Percentiles rank a stretch among this genome's conserved stretches.
phyloP scores from a whole-genome alignment of 2,797 vertebrate species.

The Falco novaeseelandiae region DNA sequence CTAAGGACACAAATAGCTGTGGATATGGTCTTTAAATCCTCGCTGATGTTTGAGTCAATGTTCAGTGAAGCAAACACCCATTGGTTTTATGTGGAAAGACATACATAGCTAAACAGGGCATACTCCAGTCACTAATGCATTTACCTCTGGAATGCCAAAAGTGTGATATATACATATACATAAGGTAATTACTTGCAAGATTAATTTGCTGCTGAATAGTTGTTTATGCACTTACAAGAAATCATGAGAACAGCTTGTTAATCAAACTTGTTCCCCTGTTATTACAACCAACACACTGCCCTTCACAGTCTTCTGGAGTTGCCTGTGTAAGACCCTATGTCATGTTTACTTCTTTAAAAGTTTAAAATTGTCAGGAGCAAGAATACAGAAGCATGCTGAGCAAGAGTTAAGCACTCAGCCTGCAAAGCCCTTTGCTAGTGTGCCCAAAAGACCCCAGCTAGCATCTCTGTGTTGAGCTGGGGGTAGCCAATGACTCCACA shows the following conservation, averaged over 20 bases:
- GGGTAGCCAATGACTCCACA: background rate
- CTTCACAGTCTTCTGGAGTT: background rate
- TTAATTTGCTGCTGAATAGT: background rate
- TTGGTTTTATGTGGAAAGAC: background rate
- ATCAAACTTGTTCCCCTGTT: background rate
- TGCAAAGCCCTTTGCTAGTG: background rate
- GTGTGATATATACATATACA: background rate
- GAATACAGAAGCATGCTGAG: background rate
- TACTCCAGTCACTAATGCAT: background rate
- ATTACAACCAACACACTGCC: background rate
- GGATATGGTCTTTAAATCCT: background rate
- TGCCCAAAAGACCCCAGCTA: background rate
- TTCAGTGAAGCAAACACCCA: background rate
- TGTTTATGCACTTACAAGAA: background rate
- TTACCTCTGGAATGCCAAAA: background rate
- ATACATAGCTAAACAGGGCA: background rate
- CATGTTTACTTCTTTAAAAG: background rate
- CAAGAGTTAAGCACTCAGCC: background rate
- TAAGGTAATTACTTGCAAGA: background rate
- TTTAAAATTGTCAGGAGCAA: background rate
- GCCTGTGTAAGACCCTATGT: accelerated
- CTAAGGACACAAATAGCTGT: background rate
- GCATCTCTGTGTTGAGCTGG: background rate
- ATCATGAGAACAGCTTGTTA: background rate
- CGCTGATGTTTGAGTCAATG: background rate